These are phyloP conservation scores for Falco concolor DNA, from an alignment of 2,797 vertebrate species.

Conservation along the genomic window DNA sequence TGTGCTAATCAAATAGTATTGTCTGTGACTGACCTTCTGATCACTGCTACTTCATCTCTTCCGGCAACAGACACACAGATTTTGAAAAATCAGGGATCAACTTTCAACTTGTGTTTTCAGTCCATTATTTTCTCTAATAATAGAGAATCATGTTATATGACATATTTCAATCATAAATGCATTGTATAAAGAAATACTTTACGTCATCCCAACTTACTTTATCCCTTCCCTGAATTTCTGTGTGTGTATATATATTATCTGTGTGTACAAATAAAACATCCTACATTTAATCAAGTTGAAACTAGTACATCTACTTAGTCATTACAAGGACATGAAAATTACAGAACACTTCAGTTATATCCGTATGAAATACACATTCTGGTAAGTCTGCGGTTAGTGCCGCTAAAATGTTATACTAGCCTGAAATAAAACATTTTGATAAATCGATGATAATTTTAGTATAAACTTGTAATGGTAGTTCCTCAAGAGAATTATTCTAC, in stretches of 20 bases:
- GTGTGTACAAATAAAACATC: background rate
- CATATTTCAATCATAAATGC: background rate
- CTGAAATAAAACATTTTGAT: background rate
- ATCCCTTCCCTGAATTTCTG: background rate
- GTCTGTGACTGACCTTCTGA: background rate
- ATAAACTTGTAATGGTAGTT: background rate
- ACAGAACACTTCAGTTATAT: background rate
- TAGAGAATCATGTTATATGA: background rate
- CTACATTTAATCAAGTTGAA: background rate
- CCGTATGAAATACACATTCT: background rate
- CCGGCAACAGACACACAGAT: background rate
- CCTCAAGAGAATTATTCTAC: background rate
- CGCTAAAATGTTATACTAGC: background rate
- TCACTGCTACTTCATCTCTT: background rate
- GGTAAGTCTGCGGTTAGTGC: background rate
- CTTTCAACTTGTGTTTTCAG: background rate
- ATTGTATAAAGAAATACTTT: background rate
- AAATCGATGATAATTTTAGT: background rate
- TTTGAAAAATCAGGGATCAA: background rate
- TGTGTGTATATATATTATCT: background rate
- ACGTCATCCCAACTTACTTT: background rate
- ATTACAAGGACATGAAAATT: background rate
- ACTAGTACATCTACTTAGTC: background rate
- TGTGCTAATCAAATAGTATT: background rate
- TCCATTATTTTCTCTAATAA: background rate